phyloP scores from a whole-genome alignment of 2,113 vertebrate genomes.

The Pavo muticus region DNA sequence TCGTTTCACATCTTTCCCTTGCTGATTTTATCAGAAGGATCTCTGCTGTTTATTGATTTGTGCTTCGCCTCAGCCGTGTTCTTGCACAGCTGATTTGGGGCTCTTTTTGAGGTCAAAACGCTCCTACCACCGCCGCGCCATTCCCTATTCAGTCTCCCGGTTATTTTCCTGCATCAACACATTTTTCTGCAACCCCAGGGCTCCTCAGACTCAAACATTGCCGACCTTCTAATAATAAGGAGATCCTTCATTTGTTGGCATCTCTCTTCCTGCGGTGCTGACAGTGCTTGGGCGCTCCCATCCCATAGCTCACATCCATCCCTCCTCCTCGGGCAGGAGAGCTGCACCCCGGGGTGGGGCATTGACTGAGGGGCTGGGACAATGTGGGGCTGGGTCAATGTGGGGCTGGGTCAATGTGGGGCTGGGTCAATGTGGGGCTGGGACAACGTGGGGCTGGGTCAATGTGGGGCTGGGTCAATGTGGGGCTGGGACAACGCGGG shows the following conservation, averaged over 20 bases:
- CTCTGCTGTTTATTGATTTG: conserved; percentile 3
- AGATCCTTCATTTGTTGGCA: background rate
- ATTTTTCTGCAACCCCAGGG: background rate
- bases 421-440: no score
- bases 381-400: background rate
- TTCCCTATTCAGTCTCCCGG: background rate
- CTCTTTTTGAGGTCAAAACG: background rate
- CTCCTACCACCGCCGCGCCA: background rate
- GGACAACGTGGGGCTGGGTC: background rate
- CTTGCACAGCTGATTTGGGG: background rate
- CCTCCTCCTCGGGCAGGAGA: background rate
- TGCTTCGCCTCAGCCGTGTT: background rate
- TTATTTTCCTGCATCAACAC: background rate
- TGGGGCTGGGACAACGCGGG: no score
- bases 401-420: no score
- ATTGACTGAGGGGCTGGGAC: background rate
- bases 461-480: background rate
- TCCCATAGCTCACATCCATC: background rate
- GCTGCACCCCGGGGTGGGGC: no score
- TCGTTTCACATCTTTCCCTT: background rate
- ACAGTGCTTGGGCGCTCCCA: background rate
- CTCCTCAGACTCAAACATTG: background rate
- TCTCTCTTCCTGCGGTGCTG: background rate
- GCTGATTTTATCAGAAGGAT: background rate
- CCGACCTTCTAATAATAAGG: background rate